These are phyloP conservation scores for Orthosia incerta DNA, from an alignment of 2,888 invertebrate species.

Conservation along the genomic window DNA sequence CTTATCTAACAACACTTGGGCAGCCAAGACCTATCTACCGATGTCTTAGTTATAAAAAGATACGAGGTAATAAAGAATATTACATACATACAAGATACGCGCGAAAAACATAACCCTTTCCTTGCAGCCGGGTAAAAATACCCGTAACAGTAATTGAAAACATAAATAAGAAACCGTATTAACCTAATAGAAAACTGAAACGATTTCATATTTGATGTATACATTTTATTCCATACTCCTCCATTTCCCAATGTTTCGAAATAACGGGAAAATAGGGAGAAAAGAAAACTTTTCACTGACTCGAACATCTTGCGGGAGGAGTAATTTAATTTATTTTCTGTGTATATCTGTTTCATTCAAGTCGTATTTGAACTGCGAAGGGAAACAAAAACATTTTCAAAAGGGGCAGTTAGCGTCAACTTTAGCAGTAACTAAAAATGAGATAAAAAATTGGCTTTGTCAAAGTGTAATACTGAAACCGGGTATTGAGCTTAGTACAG, in stretches of 20 bases:
- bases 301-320: conserved; percentile 56
- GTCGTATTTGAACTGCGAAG: conserved; percentile 59
- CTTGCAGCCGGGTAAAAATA: no score
- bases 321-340: conserved; percentile 69
- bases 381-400: conserved; percentile 47
- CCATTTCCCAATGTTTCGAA: conserved; percentile 44
- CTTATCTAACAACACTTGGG: no score
- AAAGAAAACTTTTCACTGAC: conserved; percentile 52
- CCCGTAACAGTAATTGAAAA: conserved; percentile 16
- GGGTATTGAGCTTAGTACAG: no score
- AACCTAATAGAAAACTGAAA: conserved; percentile 13
- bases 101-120: no score
- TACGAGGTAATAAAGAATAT: no score
- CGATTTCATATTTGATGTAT: conserved; percentile 38
- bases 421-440: conserved; percentile 39
- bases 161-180: conserved; percentile 1
- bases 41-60: no score
- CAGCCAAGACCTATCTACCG: no score
- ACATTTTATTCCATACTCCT: conserved; percentile 39
- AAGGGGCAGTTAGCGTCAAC: conserved; percentile 26
- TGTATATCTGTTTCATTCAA: conserved; percentile 63
- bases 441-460: conserved; percentile 1
- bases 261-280: conserved; percentile 51
- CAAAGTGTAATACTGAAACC: not conserved
- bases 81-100: no score